Conservation (phyloP, 1,140 invertebrate genomes). For the Tachypleus tridentatus region DNA sequence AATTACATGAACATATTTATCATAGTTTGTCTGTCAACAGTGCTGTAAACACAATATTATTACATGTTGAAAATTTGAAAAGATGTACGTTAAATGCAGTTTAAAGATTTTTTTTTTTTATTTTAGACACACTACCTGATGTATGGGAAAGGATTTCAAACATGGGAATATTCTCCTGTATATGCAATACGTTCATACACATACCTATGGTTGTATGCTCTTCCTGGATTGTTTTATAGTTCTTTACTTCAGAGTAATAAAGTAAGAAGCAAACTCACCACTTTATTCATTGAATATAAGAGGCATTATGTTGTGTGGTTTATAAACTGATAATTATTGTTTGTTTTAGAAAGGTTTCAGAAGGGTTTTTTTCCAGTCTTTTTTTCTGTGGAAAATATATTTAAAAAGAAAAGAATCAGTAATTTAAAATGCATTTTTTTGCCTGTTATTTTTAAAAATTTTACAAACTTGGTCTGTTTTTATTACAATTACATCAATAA, state of each 20-base stretch:
- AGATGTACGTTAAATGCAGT: too few species aligned
- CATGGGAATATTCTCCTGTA: conserved; percentile 96
- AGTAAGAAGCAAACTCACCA: conserved; percentile 14
- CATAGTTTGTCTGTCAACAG: too few species aligned
- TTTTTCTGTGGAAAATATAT: too few species aligned
- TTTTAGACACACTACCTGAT: conserved; percentile 65
- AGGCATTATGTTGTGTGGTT: not conserved
- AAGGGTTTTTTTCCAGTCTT: conserved; percentile 3
- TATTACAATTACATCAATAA: too few species aligned
- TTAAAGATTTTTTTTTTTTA: too few species aligned
- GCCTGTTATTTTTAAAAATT: too few species aligned
- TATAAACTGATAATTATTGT: not conserved
- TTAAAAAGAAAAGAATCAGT: too few species aligned
- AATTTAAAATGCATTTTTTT: too few species aligned
- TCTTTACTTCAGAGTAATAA: conserved; percentile 57
- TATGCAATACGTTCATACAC: conserved; percentile 90
- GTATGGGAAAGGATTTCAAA: conserved; percentile 86
- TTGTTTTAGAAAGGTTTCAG: not conserved
- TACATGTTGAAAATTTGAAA: too few species aligned
- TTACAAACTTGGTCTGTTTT: too few species aligned
- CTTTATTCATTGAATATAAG: not conserved
- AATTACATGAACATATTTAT: too few species aligned
- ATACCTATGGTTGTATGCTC: conserved; percentile 75
- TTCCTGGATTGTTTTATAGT: conserved; percentile 66
- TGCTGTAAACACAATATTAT: too few species aligned